Evolutionary conservation across 2,888 invertebrate species (phyloP).

Genomic region (Phanerotoma sp.): DNA sequence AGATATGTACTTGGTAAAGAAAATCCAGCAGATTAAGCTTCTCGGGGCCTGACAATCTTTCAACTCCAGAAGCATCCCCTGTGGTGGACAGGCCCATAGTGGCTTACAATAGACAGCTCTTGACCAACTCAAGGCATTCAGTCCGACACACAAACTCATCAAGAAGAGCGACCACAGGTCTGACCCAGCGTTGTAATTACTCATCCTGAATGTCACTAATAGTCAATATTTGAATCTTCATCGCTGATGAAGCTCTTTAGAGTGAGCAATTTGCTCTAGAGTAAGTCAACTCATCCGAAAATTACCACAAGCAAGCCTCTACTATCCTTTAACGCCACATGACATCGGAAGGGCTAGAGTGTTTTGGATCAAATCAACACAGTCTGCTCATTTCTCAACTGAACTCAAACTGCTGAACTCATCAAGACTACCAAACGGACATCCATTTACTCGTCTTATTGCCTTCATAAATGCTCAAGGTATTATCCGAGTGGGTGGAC

Average conservation of each 20-base stretch:
- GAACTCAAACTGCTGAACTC: background rate
- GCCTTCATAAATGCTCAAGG: conserved; percentile 26
- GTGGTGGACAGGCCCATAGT: conserved; percentile 17
- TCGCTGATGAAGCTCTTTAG: no score
- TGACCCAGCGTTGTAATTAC: background rate
- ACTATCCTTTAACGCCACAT: no score
- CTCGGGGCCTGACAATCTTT: background rate
- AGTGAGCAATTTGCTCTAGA: no score
- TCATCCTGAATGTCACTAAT: background rate
- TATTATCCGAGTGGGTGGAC: conserved; percentile 28
- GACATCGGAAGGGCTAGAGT: no score
- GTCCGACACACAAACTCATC: background rate
- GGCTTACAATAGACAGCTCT: background rate
- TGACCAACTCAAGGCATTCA: background rate
- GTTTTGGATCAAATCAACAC: conserved; percentile 13
- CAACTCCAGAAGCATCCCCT: background rate
- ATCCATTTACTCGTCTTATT: conserved; percentile 17
- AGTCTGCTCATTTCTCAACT: conserved; percentile 7
- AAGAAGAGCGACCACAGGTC: background rate
- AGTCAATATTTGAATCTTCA: no score
- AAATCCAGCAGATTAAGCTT: conserved; percentile 8
- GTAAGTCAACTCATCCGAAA: no score
- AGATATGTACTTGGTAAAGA: background rate
- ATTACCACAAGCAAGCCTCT: no score
- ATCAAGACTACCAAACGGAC: background rate